Evolutionary conservation across 1,140 invertebrate genomes (phyloP), one percentile per base, ranked within the genome.

Genomic region (Pinna nobilis): DNA sequence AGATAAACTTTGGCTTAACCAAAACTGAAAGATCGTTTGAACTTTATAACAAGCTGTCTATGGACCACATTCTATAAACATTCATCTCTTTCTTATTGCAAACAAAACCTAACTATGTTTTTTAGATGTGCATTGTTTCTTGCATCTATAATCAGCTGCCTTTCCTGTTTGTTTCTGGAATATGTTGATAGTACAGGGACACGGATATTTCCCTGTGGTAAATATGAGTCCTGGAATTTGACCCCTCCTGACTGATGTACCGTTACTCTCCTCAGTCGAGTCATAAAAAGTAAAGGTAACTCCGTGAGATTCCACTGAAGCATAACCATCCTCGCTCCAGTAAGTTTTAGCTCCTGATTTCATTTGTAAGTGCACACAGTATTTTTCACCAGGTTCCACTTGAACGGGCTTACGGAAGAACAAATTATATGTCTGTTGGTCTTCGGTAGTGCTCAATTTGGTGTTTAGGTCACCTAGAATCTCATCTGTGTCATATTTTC

Each of bases 281-380:
- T 59, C 67, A 39, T 37, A 13, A 61, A 44, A 47, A 9, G 7
- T 61, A 39, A 70, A 30, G 47, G 59, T 68, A 4, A 50, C 15
- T 13, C 66, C 23, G n/a, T 65, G 37, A 4, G 49, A 41, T 20
- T 25, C 39, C 18, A 66, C 64, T 7, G 37, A 35, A 7, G 65
- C 28, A 15, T 25, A 13, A 15, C 55, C 59, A 9, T 44, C 55
- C n/a, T 47, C 33, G 44, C 72, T 65, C 39, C 49, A 71, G 11
- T 55, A 32, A 39, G 33, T 59, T 25, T n/a, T 67, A 11, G 18
- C 61, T 15, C 44, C 59, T n/a, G n/a, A n/a, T 35, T 50, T 74
- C 65, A 55, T 70, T 33, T 23, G 72, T 13, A 63, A 11, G 39
- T 63, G 59, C 23, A 63, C 44, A 63, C 59, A 41, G 37, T 63